Evolutionary conservation across 2,888 invertebrate species (phyloP), one percentile per base, ranked within the genome.

Genomic region (Trypoxylon attenuatum): DNA sequence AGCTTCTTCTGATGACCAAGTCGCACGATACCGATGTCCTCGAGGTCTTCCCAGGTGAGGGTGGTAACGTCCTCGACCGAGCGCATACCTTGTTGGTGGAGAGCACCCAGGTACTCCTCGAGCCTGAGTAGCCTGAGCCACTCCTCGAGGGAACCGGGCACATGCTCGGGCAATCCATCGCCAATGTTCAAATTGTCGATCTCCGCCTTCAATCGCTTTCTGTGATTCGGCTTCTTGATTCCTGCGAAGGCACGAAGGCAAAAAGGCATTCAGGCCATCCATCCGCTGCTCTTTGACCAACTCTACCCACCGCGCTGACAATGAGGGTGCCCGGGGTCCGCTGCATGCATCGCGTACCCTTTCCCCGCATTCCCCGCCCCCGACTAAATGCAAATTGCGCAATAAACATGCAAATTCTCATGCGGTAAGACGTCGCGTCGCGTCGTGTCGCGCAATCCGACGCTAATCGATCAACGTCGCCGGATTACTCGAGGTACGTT

Each of bases 1-100:
- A 99, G 94, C 89, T 98, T 97, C 91, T 99, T 99, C 89, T 99
- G 98, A 87, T 99, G 99, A 27, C 99, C 99, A 83, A 96, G 89
- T 82, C 95, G 93, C 19, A 96, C 94, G 82, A 96, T 95, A 58
- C 96, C 96, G 87, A 99, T 97, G 85, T 99, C 99, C 89, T 99
- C 99, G 84, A 99, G 91, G 89, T 99, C 99, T 86, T 99, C 99
- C 98, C 98, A 99, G 62, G 96, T 96, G 54, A 99, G 91, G 84
- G 97, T 96, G 25, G 96, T 95, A 55, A 98, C 95, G 87, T 96
- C 95, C 80, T 97, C 95, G 39, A 99, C 96, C 5, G 95, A 95
- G 82, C 94, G 92, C 89, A 98, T 99, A 53, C 97, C 97, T 88
- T 99, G 98, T 73, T 94, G 94, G 70, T 94, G 92, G 67, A 99